phyloP scores from a whole-genome alignment of 1,140 invertebrate species.

The Aplysia californica region DNA sequence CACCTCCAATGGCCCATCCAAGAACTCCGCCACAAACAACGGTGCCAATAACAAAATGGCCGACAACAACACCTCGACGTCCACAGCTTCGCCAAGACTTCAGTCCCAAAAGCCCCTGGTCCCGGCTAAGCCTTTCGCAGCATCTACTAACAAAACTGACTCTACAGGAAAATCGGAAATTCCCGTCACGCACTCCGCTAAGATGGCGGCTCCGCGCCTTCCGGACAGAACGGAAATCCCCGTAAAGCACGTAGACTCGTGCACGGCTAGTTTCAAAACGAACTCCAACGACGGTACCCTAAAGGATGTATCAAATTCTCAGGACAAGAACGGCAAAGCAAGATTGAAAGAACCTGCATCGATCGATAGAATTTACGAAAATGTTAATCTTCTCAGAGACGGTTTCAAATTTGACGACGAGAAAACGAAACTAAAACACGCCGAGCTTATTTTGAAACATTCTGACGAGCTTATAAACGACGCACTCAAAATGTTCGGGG shows the following conservation, averaged over 20 bases:
- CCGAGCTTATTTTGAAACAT: constrained; percentile 9
- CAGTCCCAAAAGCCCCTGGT: no score
- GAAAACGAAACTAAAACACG: not conserved
- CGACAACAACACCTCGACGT: no score
- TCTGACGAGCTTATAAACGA: constrained; percentile 21
- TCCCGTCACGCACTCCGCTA: not conserved
- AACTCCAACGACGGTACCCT: no score
- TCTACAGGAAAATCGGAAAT: not conserved
- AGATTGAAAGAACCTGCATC: no score
- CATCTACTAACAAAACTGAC: not conserved
- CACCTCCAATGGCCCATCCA: not conserved
- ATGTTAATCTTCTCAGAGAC: not conserved
- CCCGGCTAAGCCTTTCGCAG: no score
- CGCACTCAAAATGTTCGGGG: not conserved
- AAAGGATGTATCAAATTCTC: no score
- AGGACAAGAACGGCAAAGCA: no score
- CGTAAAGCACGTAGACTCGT: constrained; percentile 27
- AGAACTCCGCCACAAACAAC: not conserved
- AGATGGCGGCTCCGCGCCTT: not conserved
- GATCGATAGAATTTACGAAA: constrained; percentile 15
- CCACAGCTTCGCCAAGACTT: no score
- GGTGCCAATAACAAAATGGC: no score
- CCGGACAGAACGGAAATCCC: constrained; percentile 18
- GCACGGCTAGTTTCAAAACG: constrained; percentile 10
- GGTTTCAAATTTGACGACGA: constrained; percentile 9